A percentile compares a stretch with the other conserved stretches of the same genome.
Conservation (phyloP, 2,888 invertebrate species). For the Leptinotarsa tumamoca region DNA sequence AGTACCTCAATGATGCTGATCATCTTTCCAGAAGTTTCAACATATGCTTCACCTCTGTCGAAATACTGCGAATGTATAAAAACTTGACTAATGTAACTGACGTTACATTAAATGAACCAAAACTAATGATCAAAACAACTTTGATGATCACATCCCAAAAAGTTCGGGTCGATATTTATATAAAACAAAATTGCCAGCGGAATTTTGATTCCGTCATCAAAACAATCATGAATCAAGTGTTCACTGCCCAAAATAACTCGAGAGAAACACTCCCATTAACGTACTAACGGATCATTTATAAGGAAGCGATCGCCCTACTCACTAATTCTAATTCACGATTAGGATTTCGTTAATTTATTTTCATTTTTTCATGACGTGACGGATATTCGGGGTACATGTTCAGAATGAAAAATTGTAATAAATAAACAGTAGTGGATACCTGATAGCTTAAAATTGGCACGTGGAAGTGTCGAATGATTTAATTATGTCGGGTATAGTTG, state of each 20-base stretch:
- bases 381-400: not conserved
- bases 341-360: slow-evolving; percentile 11
- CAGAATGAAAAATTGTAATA: not conserved
- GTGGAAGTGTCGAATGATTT: not conserved
- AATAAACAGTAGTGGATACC: not conserved
- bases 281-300: slow-evolving; percentile 9
- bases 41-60: too few species aligned
- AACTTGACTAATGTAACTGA: too few species aligned
- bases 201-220: not conserved
- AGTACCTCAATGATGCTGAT: too few species aligned
- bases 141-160: not conserved
- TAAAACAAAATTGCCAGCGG: not conserved
- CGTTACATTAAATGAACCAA: too few species aligned
- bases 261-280: slow-evolving; percentile 1
- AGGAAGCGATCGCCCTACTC: not conserved
- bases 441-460: not conserved
- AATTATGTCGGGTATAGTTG: not conserved
- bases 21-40: too few species aligned
- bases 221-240: not conserved
- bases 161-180: not conserved
- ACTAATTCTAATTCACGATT: not conserved
- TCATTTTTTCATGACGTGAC: not conserved
- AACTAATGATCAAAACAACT: not conserved
- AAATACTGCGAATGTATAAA: too few species aligned
- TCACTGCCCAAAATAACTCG: slow-evolving; percentile 5